Evolutionary conservation across 2,113 vertebrate species (phyloP).

Genomic region (Pleuronectes platessa): DNA sequence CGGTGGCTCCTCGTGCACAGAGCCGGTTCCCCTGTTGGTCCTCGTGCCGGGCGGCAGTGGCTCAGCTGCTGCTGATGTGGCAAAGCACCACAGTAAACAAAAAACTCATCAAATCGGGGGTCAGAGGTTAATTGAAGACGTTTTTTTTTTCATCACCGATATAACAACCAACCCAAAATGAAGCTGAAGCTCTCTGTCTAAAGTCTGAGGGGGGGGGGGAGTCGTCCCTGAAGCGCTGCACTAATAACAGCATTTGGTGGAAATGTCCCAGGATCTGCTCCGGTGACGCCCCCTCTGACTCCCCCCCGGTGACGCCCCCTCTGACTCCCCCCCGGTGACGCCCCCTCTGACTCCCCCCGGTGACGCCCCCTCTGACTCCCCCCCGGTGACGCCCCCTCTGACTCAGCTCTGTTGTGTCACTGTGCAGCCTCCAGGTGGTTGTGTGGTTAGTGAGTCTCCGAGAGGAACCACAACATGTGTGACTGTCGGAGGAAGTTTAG

Average conservation of each 20-base stretch:
- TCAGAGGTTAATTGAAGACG: not conserved
- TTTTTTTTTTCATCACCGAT: not conserved
- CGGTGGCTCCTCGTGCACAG: too few relatives aligned
- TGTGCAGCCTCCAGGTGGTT: not conserved
- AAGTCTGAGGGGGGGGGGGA: too few relatives aligned
- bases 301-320: not conserved
- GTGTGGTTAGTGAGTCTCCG: not conserved
- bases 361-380: too few relatives aligned
- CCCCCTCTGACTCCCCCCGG: too few relatives aligned
- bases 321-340: too few relatives aligned
- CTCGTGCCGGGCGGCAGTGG: not conserved
- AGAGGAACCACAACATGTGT: not conserved
- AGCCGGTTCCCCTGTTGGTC: not conserved
- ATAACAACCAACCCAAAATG: too few relatives aligned
- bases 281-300: not conserved
- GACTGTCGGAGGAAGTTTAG: too few relatives aligned
- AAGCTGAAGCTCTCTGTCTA: too few relatives aligned
- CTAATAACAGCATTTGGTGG: slow-evolving; percentile 5
- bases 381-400: not conserved
- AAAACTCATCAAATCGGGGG: not conserved
- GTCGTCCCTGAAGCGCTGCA: not conserved
- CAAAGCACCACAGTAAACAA: not conserved
- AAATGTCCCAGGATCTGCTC: slow-evolving; percentile 20
- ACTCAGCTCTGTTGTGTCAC: not conserved
- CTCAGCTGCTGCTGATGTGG: not conserved